A percentile compares a stretch with the other conserved stretches of the same genome.
Conservation (phyloP, 2,113 vertebrate species). For the Alosa alosa region DNA sequence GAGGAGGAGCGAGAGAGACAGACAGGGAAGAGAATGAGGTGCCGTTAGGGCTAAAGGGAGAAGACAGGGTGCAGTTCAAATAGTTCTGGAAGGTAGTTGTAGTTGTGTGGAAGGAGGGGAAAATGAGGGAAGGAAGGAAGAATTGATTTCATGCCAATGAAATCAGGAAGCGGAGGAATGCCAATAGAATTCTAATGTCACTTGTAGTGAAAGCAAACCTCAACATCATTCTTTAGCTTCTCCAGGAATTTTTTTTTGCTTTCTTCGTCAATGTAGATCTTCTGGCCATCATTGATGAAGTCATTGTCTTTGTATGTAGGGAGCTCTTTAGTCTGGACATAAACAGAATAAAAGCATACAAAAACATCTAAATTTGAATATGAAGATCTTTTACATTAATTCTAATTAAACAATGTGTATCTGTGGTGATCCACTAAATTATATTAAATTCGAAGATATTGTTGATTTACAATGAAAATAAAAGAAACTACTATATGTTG, state of each 20-base stretch:
- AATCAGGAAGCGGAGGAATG: not conserved
- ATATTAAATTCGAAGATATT: not conserved
- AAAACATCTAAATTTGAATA: not conserved
- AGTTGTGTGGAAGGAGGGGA: too few relatives aligned
- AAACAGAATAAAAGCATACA: conserved; percentile 52
- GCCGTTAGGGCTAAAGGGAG: not conserved
- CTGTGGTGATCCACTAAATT: not conserved
- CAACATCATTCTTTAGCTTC: conserved; percentile 86
- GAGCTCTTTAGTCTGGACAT: conserved; percentile 84
- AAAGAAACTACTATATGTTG: too few relatives aligned
- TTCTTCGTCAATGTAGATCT: conserved; percentile 83
- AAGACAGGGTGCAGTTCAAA: not conserved
- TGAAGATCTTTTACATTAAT: not conserved
- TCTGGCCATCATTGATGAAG: conserved; percentile 88
- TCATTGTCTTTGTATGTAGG: conserved; percentile 90
- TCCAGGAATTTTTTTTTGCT: conserved; percentile 86
- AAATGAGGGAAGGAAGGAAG: not conserved
- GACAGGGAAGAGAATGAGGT: not conserved
- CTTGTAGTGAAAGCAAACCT: conserved; percentile 69
- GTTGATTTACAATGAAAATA: too few relatives aligned
- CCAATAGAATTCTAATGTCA: not conserved
- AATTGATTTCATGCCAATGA: too few relatives aligned
- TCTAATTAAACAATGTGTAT: not conserved
- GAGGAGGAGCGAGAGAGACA: not conserved
- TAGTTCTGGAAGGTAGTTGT: too few relatives aligned